phyloP scores from a whole-genome alignment of 2,888 invertebrate species.

The Pterobdella sp. region DNA sequence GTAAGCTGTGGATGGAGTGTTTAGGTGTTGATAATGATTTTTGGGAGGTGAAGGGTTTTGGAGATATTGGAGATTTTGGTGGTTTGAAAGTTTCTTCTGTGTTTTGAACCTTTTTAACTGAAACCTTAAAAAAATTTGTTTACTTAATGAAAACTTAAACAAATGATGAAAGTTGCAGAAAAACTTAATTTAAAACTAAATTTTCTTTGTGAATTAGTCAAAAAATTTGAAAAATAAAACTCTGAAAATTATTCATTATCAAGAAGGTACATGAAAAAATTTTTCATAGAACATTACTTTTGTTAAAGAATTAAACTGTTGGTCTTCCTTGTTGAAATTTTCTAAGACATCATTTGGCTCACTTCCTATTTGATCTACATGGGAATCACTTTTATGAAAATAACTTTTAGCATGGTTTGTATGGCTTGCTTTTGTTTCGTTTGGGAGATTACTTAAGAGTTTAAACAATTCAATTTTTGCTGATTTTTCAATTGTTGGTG shows the following conservation, averaged over 20 bases:
- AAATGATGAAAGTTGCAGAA: no score
- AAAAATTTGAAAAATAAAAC: no score
- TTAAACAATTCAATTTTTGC: constrained; percentile 13
- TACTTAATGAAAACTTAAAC: no score
- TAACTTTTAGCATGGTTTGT: background rate
- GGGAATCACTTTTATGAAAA: background rate
- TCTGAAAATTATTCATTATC: no score
- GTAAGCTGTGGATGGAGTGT: background rate
- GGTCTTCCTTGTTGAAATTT: background rate
- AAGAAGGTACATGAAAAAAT: no score
- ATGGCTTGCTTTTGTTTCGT: background rate
- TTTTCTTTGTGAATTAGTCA: no score
- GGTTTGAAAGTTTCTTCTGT: background rate
- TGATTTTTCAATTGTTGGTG: constrained; percentile 7
- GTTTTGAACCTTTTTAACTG: background rate
- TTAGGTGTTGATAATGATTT: background rate
- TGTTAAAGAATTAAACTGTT: background rate
- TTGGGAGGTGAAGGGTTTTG: background rate
- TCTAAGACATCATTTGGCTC: background rate
- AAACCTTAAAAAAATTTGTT: no score
- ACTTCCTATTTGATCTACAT: background rate
- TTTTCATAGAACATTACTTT: background rate
- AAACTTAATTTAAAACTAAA: no score
- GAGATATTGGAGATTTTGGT: background rate
- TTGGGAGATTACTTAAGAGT: background rate